A percentile compares a stretch with the other conserved stretches of the same genome.
Conservation (phyloP, 2,888 invertebrate genomes). For the Ctena decussata region DNA sequence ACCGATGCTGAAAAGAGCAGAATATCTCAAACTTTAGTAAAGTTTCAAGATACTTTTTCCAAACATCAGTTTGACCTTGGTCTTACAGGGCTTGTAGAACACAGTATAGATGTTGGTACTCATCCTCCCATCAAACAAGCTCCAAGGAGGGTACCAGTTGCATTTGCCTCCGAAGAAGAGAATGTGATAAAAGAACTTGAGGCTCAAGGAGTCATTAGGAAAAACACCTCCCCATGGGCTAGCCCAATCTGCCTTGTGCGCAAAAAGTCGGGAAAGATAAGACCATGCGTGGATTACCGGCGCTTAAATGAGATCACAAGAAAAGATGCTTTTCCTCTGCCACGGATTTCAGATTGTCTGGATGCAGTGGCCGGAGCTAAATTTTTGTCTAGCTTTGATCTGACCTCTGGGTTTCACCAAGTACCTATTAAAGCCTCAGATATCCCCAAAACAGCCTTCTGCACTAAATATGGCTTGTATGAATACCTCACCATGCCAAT, state of each 20-base stretch:
- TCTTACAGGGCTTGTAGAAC: slow-evolving; percentile 26
- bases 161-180: too few relatives aligned
- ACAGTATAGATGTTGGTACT: slow-evolving; percentile 19
- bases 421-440: too few relatives aligned
- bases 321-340: too few relatives aligned
- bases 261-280: slow-evolving; percentile 7
- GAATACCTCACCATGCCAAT: too few relatives aligned
- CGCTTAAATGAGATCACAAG: slow-evolving; percentile 29
- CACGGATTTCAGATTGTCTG: slow-evolving; percentile 31
- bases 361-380: slow-evolving; percentile 38
- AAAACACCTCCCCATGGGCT: slow-evolving; percentile 37
- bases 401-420: slow-evolving; percentile 40
- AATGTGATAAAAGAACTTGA: slow-evolving; percentile 19
- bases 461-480: too few relatives aligned
- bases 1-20: too few relatives aligned
- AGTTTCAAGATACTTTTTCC: too few relatives aligned
- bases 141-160: too few relatives aligned
- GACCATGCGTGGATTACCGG: slow-evolving; percentile 35
- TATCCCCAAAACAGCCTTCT: too few relatives aligned
- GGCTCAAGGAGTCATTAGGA: slow-evolving; percentile 30
- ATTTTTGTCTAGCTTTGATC: slow-evolving; percentile 31
- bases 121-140: too few relatives aligned
- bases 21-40: too few relatives aligned
- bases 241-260: slow-evolving; percentile 28
- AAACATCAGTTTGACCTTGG: too few relatives aligned